Evolutionary conservation across 2,888 invertebrate species (phyloP), one percentile per base, ranked within the genome.

Genomic region (Balanococcus diminutus): DNA sequence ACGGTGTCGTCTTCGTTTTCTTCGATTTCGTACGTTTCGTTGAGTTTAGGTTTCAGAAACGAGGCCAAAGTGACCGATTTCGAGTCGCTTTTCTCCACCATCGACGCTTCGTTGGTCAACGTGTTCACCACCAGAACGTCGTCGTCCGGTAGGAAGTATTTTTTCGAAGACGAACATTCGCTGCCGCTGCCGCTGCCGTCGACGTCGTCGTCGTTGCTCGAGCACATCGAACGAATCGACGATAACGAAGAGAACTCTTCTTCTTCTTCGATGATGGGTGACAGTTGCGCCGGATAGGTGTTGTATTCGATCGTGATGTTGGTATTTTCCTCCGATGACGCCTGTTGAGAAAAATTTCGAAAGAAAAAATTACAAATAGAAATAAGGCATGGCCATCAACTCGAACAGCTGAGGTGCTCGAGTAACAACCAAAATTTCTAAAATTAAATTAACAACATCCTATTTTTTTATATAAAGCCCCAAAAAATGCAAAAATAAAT

Each of bases 221-320:
- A 81, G 11, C 39, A 22, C 11, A 75, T 32, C 11, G 84, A 81
- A 28, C 39, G 32, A 14, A 84, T 32, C 11, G 84, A 84, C 72
- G 67, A 72, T 19, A 82, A 16, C n/a, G 86, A 86, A 2, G 61
- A 81, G 82, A 42, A 67, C 86, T 89, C 88, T 87, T 91, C 91
- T 89, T 93, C 93, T 89, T 93, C 93, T 89, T 93, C 93, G 31
- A 92, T 90, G 86, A 93, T 93, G 0, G 93, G 93, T 82, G 93
- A 93, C 19, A 93, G 88, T 0, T 92, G 92, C 0, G 92, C 91
- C 25, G 92, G 92, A 87, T 92, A 92, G 25, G 91, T 90, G 88
- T 92, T 92, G 88, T 93, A 93, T 87, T 88, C 88, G 22, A 88
- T 88, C 1, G 87, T 87, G 82, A 88, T 88, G 79, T 88, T 87